Evolutionary conservation across 1,140 invertebrate species (phyloP).

Genomic region (Helicoverpa zea): DNA sequence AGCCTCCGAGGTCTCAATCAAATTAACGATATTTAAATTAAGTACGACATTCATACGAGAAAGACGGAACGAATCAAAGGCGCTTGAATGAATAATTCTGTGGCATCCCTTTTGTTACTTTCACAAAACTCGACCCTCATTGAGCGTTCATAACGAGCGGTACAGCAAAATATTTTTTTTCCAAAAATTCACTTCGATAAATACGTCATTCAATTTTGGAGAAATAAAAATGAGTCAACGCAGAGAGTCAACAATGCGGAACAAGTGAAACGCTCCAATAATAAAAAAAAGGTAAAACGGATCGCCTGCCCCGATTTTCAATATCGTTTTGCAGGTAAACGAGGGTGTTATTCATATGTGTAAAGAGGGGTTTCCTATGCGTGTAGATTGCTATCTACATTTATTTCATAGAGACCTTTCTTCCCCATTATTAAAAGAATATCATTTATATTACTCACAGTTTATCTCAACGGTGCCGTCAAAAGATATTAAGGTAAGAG

Average conservation of each 20-base stretch:
- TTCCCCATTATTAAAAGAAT: conserved; percentile 16
- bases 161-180: conserved; percentile 61
- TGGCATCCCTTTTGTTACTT: conserved; percentile 59
- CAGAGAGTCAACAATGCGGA: conserved; percentile 73
- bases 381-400: conserved; percentile 41
- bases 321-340: conserved; percentile 73
- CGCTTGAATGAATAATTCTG: conserved; percentile 56
- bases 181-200: conserved; percentile 68
- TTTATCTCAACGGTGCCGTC: background rate
- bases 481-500: no score
- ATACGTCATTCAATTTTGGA: conserved; percentile 72
- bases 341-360: conserved; percentile 69
- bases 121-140: conserved; percentile 59
- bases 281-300: conserved; percentile 73
- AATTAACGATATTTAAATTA: conserved; percentile 62
- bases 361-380: conserved; percentile 59
- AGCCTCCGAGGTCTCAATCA: conserved; percentile 50
- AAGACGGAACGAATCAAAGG: conserved; percentile 31
- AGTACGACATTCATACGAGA: conserved; percentile 48
- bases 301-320: conserved; percentile 71
- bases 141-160: conserved; percentile 62
- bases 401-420: conserved; percentile 37
- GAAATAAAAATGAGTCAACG: conserved; percentile 74
- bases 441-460: background rate
- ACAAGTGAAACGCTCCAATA: conserved; percentile 76